These are phyloP conservation scores for Zootoca vivipara DNA, from an alignment of 2,113 vertebrate genomes.

Conservation along the genomic window DNA sequence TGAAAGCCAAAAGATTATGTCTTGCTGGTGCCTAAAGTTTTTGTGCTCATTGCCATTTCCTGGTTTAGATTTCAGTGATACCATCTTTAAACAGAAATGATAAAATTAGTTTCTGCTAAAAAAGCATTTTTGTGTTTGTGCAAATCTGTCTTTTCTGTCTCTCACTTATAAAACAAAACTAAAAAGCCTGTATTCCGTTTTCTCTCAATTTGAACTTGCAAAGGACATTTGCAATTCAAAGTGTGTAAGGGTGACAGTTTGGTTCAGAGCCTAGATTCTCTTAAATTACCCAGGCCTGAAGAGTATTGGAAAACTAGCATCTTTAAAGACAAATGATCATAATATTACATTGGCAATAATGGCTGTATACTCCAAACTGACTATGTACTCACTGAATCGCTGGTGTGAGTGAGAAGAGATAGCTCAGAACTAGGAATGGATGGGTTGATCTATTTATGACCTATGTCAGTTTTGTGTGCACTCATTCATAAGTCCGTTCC, in stretches of 20 bases:
- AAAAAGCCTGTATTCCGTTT: not conserved
- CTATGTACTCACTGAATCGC: not conserved
- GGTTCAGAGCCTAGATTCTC: not conserved
- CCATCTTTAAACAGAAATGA: slow-evolving; percentile 13
- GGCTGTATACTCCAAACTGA: not conserved
- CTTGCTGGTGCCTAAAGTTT: not conserved
- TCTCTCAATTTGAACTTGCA: not conserved
- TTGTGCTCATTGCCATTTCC: slow-evolving; percentile 30
- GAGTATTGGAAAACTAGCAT: not conserved
- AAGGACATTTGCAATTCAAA: not conserved
- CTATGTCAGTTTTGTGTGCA: too few relatives aligned
- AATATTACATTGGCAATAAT: not conserved
- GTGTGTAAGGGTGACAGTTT: not conserved
- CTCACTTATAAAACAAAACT: not conserved
- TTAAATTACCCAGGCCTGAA: not conserved
- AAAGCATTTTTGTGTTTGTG: not conserved
- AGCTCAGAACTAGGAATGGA: not conserved
- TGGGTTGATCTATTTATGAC: too few relatives aligned
- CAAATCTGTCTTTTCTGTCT: not conserved
- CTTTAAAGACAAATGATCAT: not conserved
- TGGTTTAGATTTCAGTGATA: slow-evolving; percentile 9
- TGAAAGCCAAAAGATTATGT: slow-evolving; percentile 28
- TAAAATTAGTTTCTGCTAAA: not conserved
- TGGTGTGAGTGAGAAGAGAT: not conserved
- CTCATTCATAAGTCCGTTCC: too few relatives aligned